Conservation (phyloP, 2,797 vertebrate species). For the Myripristis murdjan region DNA sequence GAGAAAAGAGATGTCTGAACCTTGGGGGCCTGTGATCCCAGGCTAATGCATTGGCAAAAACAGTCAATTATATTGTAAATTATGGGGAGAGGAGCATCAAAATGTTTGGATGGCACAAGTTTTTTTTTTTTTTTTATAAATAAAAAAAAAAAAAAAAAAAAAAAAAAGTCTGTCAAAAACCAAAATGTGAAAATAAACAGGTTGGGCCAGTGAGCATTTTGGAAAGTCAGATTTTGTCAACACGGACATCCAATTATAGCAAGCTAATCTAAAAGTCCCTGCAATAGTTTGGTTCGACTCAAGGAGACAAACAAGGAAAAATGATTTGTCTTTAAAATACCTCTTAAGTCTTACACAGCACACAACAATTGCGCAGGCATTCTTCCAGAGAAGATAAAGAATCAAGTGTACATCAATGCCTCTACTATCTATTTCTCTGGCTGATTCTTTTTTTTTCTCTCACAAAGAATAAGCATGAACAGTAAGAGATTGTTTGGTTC, state of each 20-base stretch:
- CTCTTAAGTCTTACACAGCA: conserved; percentile 41
- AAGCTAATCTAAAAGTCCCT: conserved; percentile 56
- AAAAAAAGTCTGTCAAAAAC: conserved; percentile 56
- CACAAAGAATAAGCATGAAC: conserved; percentile 56
- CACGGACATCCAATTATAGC: conserved; percentile 60
- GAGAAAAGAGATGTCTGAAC: conserved; percentile 82
- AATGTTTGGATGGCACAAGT: conserved; percentile 71
- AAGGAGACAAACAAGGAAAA: conserved; percentile 42
- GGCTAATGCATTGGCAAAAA: conserved; percentile 84
- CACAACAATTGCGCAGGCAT: conserved; percentile 38
- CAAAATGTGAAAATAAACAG: conserved; percentile 71
- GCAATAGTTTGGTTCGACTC: conserved; percentile 28
- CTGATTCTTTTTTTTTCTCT: conserved; percentile 37
- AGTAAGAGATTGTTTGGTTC: conserved; percentile 57
- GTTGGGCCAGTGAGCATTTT: conserved; percentile 50
- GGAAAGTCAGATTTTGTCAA: conserved; percentile 54
- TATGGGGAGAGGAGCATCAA: conserved; percentile 72
- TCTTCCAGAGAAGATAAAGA: conserved; percentile 47
- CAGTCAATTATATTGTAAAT: conserved; percentile 86
- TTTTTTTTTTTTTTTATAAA: too few species aligned
- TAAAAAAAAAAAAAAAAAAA: conserved; percentile 66
- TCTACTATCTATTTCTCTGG: conserved; percentile 41
- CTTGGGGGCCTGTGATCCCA: conserved; percentile 81
- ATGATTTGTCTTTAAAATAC: conserved; percentile 62
- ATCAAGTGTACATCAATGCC: conserved; percentile 57